These are phyloP conservation scores for Balearica regulorum DNA, from an alignment of 2,797 vertebrate species.

Conservation along the genomic window DNA sequence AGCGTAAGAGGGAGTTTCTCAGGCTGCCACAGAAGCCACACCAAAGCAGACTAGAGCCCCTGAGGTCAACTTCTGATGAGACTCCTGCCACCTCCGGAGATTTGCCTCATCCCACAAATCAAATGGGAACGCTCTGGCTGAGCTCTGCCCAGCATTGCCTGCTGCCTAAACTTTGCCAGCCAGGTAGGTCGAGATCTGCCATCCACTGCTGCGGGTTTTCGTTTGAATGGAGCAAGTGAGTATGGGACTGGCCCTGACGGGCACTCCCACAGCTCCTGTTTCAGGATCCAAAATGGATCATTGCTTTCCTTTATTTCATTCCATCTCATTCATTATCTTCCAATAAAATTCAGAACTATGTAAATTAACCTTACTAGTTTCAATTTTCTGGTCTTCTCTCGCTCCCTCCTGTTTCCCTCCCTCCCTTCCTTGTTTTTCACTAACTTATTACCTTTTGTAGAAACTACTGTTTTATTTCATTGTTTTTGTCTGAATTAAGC, in stretches of 20 bases:
- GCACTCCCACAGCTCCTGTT: not conserved
- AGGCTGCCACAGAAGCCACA: not conserved
- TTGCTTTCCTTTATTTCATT: not conserved
- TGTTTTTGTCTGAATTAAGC: not conserved
- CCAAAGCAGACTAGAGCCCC: not conserved
- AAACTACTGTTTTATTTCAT: not conserved
- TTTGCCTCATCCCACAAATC: not conserved
- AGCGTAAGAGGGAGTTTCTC: not conserved
- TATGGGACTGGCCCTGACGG: accelerated
- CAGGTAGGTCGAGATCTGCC: not conserved
- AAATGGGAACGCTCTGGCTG: not conserved
- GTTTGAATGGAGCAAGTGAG: not conserved
- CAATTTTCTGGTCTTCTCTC: not conserved
- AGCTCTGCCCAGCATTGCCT: not conserved
- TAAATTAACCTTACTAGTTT: not conserved
- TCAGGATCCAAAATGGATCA: not conserved
- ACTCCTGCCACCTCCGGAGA: not conserved
- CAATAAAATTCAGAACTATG: not conserved
- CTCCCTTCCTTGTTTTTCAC: not conserved
- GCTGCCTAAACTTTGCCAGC: not conserved
- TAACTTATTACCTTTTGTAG: not conserved
- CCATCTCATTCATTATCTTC: not conserved
- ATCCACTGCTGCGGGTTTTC: not conserved
- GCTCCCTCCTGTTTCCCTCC: not conserved
- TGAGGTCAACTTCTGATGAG: not conserved